phyloP scores from a whole-genome alignment of 2,888 invertebrate genomes.

The Ptilodon capucinus region DNA sequence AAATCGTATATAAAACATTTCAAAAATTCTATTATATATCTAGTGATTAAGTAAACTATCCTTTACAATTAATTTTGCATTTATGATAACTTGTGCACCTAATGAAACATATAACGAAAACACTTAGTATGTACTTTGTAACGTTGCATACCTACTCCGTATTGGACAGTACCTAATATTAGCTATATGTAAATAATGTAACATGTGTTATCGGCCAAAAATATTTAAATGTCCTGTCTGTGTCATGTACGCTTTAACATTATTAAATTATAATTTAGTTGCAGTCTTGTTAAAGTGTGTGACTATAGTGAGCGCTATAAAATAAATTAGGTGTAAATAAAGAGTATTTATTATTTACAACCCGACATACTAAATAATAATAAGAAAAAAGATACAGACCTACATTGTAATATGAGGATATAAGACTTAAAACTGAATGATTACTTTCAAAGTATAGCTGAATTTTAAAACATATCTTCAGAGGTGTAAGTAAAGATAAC shows the following conservation, averaged over 20 bases:
- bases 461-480: constrained; percentile 16
- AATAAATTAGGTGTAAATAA: constrained; percentile 77
- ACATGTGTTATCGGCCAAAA: constrained; percentile 53
- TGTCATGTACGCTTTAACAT: constrained; percentile 46
- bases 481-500: constrained; percentile 18
- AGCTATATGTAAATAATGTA: constrained; percentile 54
- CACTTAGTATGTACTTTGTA: constrained; percentile 13
- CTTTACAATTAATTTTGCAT: constrained; percentile 28
- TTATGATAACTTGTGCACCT: constrained; percentile 23
- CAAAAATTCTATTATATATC: constrained; percentile 27
- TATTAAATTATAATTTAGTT: constrained; percentile 54
- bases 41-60: constrained; percentile 39
- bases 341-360: constrained; percentile 12
- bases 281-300: constrained; percentile 49
- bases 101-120: constrained; percentile 18
- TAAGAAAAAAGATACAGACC: not conserved
- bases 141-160: constrained; percentile 22
- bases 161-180: constrained; percentile 20
- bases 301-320: constrained; percentile 62
- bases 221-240: constrained; percentile 42
- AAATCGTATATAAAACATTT: constrained; percentile 28
- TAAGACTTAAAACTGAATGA: too few species aligned
- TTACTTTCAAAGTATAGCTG: too few species aligned
- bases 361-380: not conserved
- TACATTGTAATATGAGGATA: too few species aligned